Percentiles rank a stretch among this genome's conserved stretches.
Conservation (phyloP, 1,140 invertebrate genomes). For the Eciton burchellii region DNA sequence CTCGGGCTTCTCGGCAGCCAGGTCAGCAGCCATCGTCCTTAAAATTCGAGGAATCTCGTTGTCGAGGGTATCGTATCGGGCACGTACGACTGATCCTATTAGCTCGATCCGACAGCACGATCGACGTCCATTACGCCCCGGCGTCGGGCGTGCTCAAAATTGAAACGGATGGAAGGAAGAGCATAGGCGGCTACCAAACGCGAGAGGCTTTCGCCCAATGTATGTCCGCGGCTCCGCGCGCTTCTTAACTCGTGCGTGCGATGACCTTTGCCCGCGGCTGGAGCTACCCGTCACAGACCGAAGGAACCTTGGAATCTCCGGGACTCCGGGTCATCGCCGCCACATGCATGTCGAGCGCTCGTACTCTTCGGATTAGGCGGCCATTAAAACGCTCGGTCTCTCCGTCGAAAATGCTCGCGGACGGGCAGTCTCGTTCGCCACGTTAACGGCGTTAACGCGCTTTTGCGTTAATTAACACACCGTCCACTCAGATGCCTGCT, state of each 20-base stretch:
- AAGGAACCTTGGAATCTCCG: constrained; percentile 26
- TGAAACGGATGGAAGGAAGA: constrained; percentile 62
- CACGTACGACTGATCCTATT: constrained; percentile 60
- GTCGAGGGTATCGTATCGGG: constrained; percentile 16
- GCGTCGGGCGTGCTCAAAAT: constrained; percentile 60
- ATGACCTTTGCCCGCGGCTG: constrained; percentile 54
- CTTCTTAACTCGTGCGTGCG: constrained; percentile 44
- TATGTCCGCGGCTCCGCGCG: constrained; percentile 19
- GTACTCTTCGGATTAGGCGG: constrained; percentile 6
- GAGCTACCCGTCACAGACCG: constrained; percentile 34
- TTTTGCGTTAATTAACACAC: too few relatives aligned
- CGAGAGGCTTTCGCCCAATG: constrained; percentile 22
- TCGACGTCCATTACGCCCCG: constrained; percentile 56
- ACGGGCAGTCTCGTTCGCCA: background rate
- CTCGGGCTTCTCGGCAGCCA: background rate
- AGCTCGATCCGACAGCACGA: constrained; percentile 55
- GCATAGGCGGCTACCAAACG: constrained; percentile 36
- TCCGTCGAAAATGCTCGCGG: background rate
- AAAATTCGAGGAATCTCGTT: constrained; percentile 38
- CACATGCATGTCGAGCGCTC: constrained; percentile 46
- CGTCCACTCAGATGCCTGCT: too few relatives aligned
- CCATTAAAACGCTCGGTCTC: constrained; percentile 18
- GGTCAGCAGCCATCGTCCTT: constrained; percentile 4
- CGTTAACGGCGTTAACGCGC: background rate
- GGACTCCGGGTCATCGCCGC: constrained; percentile 39